These are phyloP conservation scores for Diploptera punctata DNA, from an alignment of 2,888 invertebrate species.

Conservation along the genomic window DNA sequence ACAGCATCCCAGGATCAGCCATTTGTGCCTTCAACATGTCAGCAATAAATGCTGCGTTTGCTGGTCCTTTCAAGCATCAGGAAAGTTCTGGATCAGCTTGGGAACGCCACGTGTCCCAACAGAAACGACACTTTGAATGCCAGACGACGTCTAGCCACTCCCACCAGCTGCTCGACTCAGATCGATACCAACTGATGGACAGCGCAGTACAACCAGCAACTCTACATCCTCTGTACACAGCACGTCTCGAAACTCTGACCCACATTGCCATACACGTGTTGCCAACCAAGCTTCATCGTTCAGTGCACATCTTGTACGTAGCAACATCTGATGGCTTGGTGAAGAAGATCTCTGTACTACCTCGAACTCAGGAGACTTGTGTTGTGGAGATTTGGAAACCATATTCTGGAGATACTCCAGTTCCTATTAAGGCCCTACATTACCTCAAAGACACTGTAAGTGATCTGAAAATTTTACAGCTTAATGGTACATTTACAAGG, in stretches of 20 bases:
- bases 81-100: constrained; percentile 77
- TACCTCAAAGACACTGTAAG: constrained; percentile 80
- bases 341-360: constrained; percentile 80
- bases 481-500: too few species aligned
- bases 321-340: constrained; percentile 77
- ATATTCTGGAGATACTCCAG: constrained; percentile 61
- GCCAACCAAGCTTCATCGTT: constrained; percentile 69
- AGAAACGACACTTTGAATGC: constrained; percentile 69
- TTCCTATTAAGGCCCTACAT: constrained; percentile 71
- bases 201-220: constrained; percentile 79
- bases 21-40: constrained; percentile 90
- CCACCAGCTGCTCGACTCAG: constrained; percentile 51
- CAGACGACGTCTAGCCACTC: constrained; percentile 51
- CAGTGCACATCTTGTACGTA: constrained; percentile 80
- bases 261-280: constrained; percentile 85
- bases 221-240: constrained; percentile 71
- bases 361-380: constrained; percentile 74
- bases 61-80: constrained; percentile 87
- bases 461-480: too few species aligned
- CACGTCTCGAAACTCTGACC: constrained; percentile 71
- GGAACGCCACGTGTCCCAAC: constrained; percentile 68
- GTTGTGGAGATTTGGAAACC: constrained; percentile 85
- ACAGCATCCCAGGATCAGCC: constrained; percentile 90
- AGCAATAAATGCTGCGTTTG: constrained; percentile 79
- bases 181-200: constrained; percentile 86